Percentiles rank a stretch among this genome's conserved stretches.
Evolutionary conservation across 2,113 vertebrate genomes (phyloP).

Genomic region (Atherinomorus stipes): DNA sequence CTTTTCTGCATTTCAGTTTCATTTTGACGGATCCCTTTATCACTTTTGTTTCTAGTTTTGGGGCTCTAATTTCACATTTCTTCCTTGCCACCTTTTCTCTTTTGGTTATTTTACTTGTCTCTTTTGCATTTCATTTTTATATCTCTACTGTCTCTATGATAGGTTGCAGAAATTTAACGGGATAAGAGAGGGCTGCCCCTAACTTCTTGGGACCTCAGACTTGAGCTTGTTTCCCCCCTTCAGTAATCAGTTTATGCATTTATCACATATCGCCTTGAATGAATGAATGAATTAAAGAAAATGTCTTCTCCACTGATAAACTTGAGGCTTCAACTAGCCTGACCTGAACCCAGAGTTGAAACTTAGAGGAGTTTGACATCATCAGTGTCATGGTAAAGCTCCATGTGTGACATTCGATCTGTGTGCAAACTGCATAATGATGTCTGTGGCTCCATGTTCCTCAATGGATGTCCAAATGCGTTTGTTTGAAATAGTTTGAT

Average conservation of each 20-base stretch:
- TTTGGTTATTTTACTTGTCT: not conserved
- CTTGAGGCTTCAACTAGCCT: not conserved
- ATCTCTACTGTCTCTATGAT: not conserved
- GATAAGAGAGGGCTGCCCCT: not conserved
- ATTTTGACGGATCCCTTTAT: too few relatives aligned
- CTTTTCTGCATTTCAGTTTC: too few relatives aligned
- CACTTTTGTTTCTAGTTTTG: too few relatives aligned
- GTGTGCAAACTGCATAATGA: not conserved
- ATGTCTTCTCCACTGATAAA: not conserved
- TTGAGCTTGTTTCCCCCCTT: not conserved
- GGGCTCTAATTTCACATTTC: too few relatives aligned
- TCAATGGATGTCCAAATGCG: too few relatives aligned
- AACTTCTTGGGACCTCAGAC: not conserved
- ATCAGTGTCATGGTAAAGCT: not conserved
- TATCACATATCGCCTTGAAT: not conserved
- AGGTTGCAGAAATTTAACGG: not conserved
- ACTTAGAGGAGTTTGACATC: not conserved
- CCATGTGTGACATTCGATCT: constrained; percentile 1
- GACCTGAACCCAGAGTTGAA: constrained; percentile 18
- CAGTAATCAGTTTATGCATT: not conserved
- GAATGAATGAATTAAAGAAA: not conserved
- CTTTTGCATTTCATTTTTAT: not conserved
- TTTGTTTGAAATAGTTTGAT: constrained; percentile 1
- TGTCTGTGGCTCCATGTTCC: too few relatives aligned
- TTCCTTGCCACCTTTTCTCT: too few relatives aligned